Conservation (phyloP, 1,140 invertebrate genomes). For the Saccostrea cuccullata region DNA sequence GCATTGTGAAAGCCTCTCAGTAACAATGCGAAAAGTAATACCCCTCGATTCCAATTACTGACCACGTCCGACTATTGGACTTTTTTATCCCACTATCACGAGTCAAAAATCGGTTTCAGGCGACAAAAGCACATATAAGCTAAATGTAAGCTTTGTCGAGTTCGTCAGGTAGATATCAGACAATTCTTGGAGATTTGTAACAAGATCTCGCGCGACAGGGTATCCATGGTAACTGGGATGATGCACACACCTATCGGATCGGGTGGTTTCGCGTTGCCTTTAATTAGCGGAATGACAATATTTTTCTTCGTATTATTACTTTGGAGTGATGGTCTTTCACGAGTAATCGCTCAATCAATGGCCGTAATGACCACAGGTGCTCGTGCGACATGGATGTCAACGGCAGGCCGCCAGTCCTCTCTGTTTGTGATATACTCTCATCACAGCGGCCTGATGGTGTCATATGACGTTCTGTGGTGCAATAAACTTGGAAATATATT, state of each 20-base stretch:
- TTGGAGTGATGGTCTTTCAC: constrained; percentile 22
- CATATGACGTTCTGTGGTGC: neutral
- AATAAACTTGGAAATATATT: neutral
- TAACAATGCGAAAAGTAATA: constrained; percentile 37
- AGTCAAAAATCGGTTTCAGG: constrained; percentile 25
- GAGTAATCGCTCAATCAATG: constrained; percentile 35
- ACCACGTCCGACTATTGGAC: neutral
- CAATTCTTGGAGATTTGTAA: constrained; percentile 33
- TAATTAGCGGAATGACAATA: constrained; percentile 43
- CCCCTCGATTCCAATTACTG: constrained; percentile 4
- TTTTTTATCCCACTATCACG: constrained; percentile 28
- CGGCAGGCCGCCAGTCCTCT: neutral
- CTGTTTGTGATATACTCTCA: constrained; percentile 28
- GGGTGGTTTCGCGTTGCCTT: constrained; percentile 30
- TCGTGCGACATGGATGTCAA: constrained; percentile 7
- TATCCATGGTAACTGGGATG: constrained; percentile 28
- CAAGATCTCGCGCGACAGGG: constrained; percentile 17
- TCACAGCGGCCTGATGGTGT: neutral
- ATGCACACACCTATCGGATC: constrained; percentile 38
- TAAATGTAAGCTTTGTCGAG: neutral
- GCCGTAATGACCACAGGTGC: constrained; percentile 38
- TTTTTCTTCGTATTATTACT: constrained; percentile 37
- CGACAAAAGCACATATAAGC: constrained; percentile 13
- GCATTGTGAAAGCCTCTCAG: constrained; percentile 19
- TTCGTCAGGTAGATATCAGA: constrained; percentile 36